phyloP scores from a whole-genome alignment of 2,888 invertebrate genomes.

The Empis stercorea region DNA sequence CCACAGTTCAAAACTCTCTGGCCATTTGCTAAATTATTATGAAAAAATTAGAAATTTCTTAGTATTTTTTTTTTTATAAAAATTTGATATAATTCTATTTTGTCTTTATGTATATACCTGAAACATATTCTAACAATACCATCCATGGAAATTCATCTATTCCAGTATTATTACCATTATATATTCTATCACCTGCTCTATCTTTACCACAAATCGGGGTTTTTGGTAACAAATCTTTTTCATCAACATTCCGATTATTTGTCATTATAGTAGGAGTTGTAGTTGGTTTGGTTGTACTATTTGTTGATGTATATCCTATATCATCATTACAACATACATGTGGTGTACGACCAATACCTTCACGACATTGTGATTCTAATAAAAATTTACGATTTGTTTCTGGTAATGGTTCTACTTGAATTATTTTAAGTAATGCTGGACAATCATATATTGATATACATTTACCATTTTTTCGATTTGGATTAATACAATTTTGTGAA shows the following conservation, averaged over 20 bases:
- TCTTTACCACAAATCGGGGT: slow-evolving; percentile 26
- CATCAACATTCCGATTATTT: slow-evolving; percentile 12
- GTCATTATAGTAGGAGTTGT: no score
- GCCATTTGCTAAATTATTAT: slow-evolving; percentile 17
- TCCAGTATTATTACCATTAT: slow-evolving; percentile 46
- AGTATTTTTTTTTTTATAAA: background rate
- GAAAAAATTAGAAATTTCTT: background rate
- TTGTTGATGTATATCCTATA: slow-evolving; percentile 11
- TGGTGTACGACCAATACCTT: slow-evolving; percentile 23
- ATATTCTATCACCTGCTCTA: slow-evolving; percentile 39
- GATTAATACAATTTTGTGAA: slow-evolving; percentile 38
- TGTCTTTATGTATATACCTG: no score
- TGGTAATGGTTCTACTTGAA: slow-evolving; percentile 16
- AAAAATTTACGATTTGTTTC: slow-evolving; percentile 20
- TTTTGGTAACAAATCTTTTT: slow-evolving; percentile 22
- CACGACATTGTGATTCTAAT: slow-evolving; percentile 23
- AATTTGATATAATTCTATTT: slow-evolving; percentile 19
- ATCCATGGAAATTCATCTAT: slow-evolving; percentile 59
- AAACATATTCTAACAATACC: slow-evolving; percentile 50
- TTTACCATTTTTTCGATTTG: slow-evolving; percentile 23
- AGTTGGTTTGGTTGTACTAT: background rate
- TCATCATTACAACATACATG: slow-evolving; percentile 29
- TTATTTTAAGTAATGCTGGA: slow-evolving; percentile 19
- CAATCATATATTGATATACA: slow-evolving; percentile 31
- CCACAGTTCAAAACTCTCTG: slow-evolving; percentile 43